phyloP scores from a whole-genome alignment of 2,113 vertebrate genomes.

The Brachypteracias leptosomus region DNA sequence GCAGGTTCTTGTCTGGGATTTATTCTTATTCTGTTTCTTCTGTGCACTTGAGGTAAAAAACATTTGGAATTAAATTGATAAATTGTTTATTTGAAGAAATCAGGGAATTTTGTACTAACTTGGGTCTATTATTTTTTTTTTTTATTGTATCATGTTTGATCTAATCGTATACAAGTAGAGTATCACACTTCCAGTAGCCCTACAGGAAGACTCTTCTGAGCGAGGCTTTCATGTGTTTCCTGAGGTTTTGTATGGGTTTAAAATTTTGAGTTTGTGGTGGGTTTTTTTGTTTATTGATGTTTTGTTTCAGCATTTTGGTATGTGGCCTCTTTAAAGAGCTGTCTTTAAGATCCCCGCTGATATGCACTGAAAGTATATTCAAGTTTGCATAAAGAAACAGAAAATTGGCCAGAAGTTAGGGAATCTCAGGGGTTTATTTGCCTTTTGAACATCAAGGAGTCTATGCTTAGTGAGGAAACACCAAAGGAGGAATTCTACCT shows the following conservation, averaged over 20 bases:
- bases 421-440: not conserved
- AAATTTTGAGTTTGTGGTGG: not conserved
- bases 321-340: not conserved
- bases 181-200: not conserved
- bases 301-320: not conserved
- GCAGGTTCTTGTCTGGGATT: not conserved
- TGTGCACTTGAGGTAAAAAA: not conserved
- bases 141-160: not conserved
- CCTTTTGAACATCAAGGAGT: not conserved
- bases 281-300: not conserved
- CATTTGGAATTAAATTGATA: not conserved
- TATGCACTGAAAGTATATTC: not conserved
- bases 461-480: not conserved
- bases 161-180: not conserved
- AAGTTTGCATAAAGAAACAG: not conserved
- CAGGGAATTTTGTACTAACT: not conserved
- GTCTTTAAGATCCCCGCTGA: not conserved
- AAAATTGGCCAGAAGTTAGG: not conserved
- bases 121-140: not conserved
- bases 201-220: not conserved
- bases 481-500: not conserved
- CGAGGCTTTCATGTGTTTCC: not conserved
- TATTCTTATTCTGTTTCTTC: not conserved
- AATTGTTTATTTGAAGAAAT: not conserved
- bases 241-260: not conserved